These are phyloP conservation scores for Ceratoteleas bidentatus DNA, from an alignment of 1,140 invertebrate species.

Conservation along the genomic window DNA sequence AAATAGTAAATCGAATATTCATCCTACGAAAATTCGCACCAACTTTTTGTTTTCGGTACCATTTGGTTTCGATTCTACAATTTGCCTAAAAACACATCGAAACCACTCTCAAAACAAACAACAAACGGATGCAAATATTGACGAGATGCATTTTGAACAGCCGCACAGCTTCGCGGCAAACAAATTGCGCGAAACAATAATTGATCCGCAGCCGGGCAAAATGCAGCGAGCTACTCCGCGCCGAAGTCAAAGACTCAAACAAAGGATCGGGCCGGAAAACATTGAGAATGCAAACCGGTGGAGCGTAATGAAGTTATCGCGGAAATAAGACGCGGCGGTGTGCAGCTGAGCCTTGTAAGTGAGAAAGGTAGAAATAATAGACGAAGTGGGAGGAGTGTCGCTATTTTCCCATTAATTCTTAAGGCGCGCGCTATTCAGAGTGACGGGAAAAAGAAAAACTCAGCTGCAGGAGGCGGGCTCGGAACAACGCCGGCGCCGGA, in stretches of 20 bases:
- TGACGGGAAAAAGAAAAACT: constrained; percentile 56
- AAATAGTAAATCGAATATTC: no score
- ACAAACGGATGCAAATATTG: constrained; percentile 8
- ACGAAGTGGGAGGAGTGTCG: constrained; percentile 57
- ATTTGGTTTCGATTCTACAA: no score
- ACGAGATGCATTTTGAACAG: background rate
- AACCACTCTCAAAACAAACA: no score
- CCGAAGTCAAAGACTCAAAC: constrained; percentile 49
- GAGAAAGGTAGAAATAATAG: constrained; percentile 60
- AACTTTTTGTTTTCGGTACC: no score
- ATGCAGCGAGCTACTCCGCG: constrained; percentile 30
- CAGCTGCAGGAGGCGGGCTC: constrained; percentile 32
- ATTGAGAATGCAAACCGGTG: constrained; percentile 44
- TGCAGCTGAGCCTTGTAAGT: constrained; percentile 56
- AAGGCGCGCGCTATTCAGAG: constrained; percentile 62
- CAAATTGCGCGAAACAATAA: constrained; percentile 20
- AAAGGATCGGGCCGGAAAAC: constrained; percentile 39
- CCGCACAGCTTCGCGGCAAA: background rate
- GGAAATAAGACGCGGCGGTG: constrained; percentile 41
- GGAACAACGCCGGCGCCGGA: constrained; percentile 37
- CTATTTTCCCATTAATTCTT: constrained; percentile 67
- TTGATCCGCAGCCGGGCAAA: constrained; percentile 31
- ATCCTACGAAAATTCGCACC: no score
- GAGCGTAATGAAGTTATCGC: constrained; percentile 54
- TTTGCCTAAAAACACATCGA: no score